A percentile compares a stretch with the other conserved stretches of the same genome.
Conservation (phyloP, 2,888 invertebrate genomes). For the Saturnia japonica region DNA sequence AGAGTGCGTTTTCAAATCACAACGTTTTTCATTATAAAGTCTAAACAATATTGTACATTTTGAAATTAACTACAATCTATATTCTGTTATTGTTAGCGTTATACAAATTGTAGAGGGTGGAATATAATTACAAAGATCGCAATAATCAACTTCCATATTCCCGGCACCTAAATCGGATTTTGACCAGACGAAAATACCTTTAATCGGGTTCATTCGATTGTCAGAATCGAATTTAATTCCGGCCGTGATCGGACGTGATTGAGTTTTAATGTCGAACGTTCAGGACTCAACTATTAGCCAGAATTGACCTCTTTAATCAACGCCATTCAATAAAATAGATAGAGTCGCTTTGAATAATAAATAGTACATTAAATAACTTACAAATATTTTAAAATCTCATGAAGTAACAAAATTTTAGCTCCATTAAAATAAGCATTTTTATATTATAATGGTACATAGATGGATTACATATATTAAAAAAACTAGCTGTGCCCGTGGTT, state of each 20-base stretch:
- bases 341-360: constrained; percentile 1
- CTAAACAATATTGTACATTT: too few species aligned
- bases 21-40: too few species aligned
- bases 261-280: constrained; percentile 1
- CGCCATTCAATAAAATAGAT: neutral
- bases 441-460: too few species aligned
- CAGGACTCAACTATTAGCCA: neutral
- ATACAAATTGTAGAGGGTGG: neutral
- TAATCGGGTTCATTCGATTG: constrained; percentile 9
- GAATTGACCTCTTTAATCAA: constrained; percentile 9
- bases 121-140: neutral
- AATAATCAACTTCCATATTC: constrained; percentile 4
- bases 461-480: too few species aligned
- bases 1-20: too few species aligned
- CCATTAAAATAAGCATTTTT: too few species aligned
- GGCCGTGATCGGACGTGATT: constrained; percentile 6
- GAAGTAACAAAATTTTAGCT: too few species aligned
- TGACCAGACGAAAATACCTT: constrained; percentile 8
- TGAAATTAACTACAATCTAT: too few species aligned
- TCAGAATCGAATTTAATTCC: constrained; percentile 9
- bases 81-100: too few species aligned
- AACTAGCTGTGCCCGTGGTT: too few species aligned
- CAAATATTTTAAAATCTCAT: neutral
- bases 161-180: neutral
- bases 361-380: neutral